Base-by-base conservation (phyloP, 1,140 invertebrate species). In the Trichomalopsis sarcophagae region DNA sequence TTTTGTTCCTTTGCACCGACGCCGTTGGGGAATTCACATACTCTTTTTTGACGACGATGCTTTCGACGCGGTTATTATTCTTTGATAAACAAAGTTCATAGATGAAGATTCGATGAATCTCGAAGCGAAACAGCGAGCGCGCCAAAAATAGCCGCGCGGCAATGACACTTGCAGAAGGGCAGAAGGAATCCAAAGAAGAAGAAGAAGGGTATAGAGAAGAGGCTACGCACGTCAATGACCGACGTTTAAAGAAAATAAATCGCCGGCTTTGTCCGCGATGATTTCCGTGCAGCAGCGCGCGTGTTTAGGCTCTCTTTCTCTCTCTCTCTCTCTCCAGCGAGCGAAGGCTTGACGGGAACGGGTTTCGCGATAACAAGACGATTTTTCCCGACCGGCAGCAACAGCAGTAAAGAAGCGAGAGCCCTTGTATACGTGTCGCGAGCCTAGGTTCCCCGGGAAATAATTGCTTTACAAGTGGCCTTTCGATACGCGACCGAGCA, bases 401-500 rank as follows among this genome's bases (percentile, higher is more conserved):
- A 0, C 11, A 30, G 68, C 68, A 30, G 68, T 2, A 23, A 11
- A 71, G 17, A 71, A 50, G 10, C 2, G 17, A 62, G 17, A 17
- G 17, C 21, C n/a, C 23, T 10, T 33, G 33, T 73, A 73, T 71
- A 71, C 17, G 27, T 73, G 3, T n/a, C 69, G 4, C 27, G 69
- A 11, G 9, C 40, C 40, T 27, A 69, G 68, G 13, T 33, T n/a
- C 10, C 6, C 11, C 74, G 75, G 75, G 10, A 77, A 77, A 77
- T 77, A 77, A 77, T 77, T 77, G 75, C 75, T 30, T 77, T 77
- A 77, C 75, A 77, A 77, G 75, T 55, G 23, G 75, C 75, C 44
- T 77, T 55, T 77, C 47, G 75, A 77, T 77, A 40, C 23, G 33
- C 71, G 23, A 33, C 21, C 47, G 55, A 62, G 55, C 55, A 6